Conservation (phyloP, 2,113 vertebrate genomes). For the Puffinus mauretanicus region DNA sequence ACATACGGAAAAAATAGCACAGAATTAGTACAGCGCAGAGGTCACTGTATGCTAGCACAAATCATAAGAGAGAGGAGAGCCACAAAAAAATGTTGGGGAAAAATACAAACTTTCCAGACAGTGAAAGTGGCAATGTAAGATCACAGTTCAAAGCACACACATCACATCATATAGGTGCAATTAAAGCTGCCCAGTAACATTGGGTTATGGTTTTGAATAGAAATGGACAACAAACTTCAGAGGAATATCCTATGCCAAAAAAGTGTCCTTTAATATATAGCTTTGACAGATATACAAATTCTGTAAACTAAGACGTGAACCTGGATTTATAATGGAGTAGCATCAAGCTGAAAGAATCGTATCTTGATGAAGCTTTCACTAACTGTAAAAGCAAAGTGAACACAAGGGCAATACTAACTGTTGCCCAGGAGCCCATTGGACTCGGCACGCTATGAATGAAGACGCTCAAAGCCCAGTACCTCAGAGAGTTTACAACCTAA, state of each 20-base stretch:
- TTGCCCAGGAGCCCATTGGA: background rate
- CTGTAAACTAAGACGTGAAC: background rate
- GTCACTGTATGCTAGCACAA: background rate
- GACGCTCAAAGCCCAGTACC: background rate
- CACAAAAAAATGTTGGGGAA: background rate
- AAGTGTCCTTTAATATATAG: background rate
- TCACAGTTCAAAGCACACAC: background rate
- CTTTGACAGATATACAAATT: background rate
- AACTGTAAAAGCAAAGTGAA: background rate
- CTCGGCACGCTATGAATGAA: rapidly evolving
- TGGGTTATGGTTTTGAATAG: background rate
- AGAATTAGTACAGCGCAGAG: background rate
- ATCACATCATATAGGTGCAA: background rate
- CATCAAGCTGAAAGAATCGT: background rate
- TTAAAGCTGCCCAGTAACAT: background rate
- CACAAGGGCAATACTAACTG: background rate
- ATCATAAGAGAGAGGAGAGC: background rate
- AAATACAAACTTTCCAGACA: background rate
- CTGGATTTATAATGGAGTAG: background rate
- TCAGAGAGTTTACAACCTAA: background rate
- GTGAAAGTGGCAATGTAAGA: background rate
- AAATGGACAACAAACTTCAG: background rate
- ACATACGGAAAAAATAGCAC: background rate
- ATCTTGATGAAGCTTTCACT: background rate
- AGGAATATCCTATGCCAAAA: background rate